Conservation (phyloP, 2,797 vertebrate species). For the Lemur catta region DNA sequence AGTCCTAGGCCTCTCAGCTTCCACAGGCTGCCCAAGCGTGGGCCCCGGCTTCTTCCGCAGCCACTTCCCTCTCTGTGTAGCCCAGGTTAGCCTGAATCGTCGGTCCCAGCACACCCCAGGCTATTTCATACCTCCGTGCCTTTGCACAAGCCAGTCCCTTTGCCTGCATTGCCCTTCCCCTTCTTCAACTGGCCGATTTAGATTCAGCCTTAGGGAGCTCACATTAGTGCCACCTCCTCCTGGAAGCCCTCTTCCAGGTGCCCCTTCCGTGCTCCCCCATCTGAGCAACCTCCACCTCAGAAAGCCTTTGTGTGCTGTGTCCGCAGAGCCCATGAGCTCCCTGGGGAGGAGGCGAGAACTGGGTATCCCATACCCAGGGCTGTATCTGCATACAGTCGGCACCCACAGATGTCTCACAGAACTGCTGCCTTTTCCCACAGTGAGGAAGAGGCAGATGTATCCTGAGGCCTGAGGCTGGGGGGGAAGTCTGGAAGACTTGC, state of each 20-base stretch:
- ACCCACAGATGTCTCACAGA: neutral
- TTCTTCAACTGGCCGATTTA: neutral
- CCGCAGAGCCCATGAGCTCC: neutral
- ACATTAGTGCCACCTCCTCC: neutral
- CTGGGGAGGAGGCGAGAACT: neutral
- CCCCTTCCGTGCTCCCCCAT: neutral
- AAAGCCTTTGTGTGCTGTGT: neutral
- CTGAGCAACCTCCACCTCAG: neutral
- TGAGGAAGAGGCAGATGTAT: neutral
- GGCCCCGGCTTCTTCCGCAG: neutral
- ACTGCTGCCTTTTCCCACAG: neutral
- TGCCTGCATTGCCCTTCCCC: neutral
- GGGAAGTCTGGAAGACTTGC: neutral
- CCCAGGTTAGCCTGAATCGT: neutral
- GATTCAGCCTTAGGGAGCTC: neutral
- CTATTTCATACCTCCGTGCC: neutral
- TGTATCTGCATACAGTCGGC: fast-evolving
- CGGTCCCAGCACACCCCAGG: neutral
- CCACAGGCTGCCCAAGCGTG: neutral
- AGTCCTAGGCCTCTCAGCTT: neutral
- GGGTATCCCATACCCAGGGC: neutral
- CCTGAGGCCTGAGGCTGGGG: neutral
- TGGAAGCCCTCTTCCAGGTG: neutral
- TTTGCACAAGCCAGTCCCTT: neutral
- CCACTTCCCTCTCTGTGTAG: neutral